Base-by-base conservation (phyloP, 2,888 invertebrate genomes). In the Chrysolina americana region DNA sequence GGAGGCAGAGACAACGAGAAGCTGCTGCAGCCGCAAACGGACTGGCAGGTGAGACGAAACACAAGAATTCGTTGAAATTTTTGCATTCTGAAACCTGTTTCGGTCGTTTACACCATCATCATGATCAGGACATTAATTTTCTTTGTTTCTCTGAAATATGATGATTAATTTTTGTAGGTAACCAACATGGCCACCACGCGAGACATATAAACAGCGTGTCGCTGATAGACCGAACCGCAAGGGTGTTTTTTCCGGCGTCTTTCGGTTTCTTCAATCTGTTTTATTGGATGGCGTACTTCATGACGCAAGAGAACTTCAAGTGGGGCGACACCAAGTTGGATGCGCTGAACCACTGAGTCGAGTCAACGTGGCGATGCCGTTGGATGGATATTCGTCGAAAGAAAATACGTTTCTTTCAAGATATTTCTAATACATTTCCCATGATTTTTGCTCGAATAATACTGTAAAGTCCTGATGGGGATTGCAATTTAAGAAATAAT, bases 241-340 rank as follows among this genome's bases (percentile, higher is more conserved):
- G 97, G 65, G 89, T 96, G 65, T 89, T 96, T 65, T 96, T 96
- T 86, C 97, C 98, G 2, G 92, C 95, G 13, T 95, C 96, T 0
- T 98, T 98, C 86, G 92, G 93, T 0, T 87, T 96, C 0, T 93
- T 98, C 77, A 98, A 97, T 87, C 89, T 97, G 69, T 92, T 94
- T 84, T 98, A 98, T 88, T 98, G 98, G 97, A 88, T 95, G 87
- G 92, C 93, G 48, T 96, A 96, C 87, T 94, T 94, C 17, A 93
- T 93, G 84, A 94, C 93, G 76, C 94, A 93, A 83, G 93, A 93
- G 77, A 93, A 93, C 84, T 94, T 94, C 85, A 91, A 92, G 77
- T 93, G 93, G 93, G 92, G 92, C 70, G 93, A 93, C 86, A 92
- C 92, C 79, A 92, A 92, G 81, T 89, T 92, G 15, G 79, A 78